A percentile compares a stretch with the other conserved stretches of the same genome.
phyloP scores from a whole-genome alignment of 2,797 vertebrate species.

The Xenentodon cancila region DNA sequence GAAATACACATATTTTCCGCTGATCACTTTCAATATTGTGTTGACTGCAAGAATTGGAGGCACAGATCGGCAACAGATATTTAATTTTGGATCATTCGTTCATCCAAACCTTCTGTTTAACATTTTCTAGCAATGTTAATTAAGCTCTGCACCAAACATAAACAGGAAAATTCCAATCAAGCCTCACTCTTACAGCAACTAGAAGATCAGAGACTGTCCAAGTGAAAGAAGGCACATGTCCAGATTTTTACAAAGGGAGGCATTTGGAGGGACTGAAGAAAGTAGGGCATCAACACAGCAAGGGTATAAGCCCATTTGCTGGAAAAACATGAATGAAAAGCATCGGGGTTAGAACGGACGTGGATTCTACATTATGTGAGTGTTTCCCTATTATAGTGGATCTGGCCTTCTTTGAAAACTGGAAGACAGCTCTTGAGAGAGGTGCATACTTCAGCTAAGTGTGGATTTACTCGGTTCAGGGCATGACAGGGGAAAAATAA shows the following conservation, averaged over 20 bases:
- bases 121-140: slow-evolving; percentile 31
- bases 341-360: slow-evolving; percentile 16
- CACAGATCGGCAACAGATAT: no score
- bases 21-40: no score
- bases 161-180: slow-evolving; percentile 26
- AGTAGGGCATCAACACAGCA: slow-evolving; percentile 40
- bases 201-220: slow-evolving; percentile 44
- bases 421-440: slow-evolving; percentile 34
- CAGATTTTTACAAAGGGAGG: slow-evolving; percentile 35
- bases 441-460: slow-evolving; percentile 61
- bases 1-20: no score
- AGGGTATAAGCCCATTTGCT: slow-evolving; percentile 37
- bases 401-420: slow-evolving; percentile 45
- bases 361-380: background rate
- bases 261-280: slow-evolving; percentile 31
- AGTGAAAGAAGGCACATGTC: slow-evolving; percentile 31
- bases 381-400: slow-evolving; percentile 25
- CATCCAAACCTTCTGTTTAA: slow-evolving; percentile 17
- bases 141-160: slow-evolving; percentile 27
- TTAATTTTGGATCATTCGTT: no score
- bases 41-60: no score
- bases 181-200: slow-evolving; percentile 10
- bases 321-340: slow-evolving; percentile 55
- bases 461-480: slow-evolving; percentile 52
- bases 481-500: slow-evolving; percentile 42